Base-by-base conservation (phyloP, 2,797 vertebrate species). In the Tolypeutes matacus region DNA sequence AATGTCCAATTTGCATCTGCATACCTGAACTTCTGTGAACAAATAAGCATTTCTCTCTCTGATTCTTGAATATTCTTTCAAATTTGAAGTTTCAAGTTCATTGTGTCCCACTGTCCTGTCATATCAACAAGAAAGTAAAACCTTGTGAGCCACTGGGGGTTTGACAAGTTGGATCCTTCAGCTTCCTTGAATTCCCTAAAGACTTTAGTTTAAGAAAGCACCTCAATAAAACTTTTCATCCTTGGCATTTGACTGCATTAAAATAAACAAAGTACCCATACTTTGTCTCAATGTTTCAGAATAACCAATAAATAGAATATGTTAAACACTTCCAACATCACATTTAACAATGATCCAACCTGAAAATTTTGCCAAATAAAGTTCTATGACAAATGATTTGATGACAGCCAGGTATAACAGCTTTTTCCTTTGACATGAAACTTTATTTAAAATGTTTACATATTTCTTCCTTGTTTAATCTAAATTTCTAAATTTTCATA, bases 21-120 rank as follows among this genome's bases (percentile, higher is more conserved):
- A 89, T 89, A 88, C 56, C 46, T 86, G n/a, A 7, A 46, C 15
- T 81, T 85, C 14, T 84, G n/a, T 84, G 51, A 94, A 86, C 91
- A 82, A 92, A 77, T 78, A 86, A 96, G 27, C 5, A 42, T 23
- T 51, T 7, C 2, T 53, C 9, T 58, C 7, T 65, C 80, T 70
- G 90, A 49, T 70, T 95, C 34, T 1, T 83, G 20, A 39, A 23
- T 91, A 73, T 91, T 81, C 14, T 80, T 92, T 86, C 60, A 85
- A 83, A 60, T 13, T 70, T 70, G 51, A 94, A 81, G 4, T 39
- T 76, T 90, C 75, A 65, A 65, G 12, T 80, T 75, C 21, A 60
- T 83, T 89, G 8, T 42, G 17, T 80, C 36, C 13, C 64, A 25
- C 13, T 86, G 15, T 89, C 34, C 89, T 93, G 10, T 17, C 36